These are phyloP conservation scores for Neosilurus hyrtlii DNA, from an alignment of 2,797 vertebrate species.

Conservation along the genomic window DNA sequence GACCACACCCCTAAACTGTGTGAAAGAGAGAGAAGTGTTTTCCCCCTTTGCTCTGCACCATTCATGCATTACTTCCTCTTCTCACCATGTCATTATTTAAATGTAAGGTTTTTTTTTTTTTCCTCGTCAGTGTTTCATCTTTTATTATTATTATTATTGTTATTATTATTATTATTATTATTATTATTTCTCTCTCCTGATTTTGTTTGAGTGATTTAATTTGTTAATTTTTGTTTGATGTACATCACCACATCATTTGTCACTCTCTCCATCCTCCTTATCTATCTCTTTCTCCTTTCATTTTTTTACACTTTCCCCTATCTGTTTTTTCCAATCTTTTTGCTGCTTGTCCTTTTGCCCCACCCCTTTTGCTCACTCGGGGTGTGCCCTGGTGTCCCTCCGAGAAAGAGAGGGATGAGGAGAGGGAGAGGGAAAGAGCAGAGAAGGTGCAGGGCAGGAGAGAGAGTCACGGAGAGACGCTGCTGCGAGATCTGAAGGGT, in stretches of 20 bases:
- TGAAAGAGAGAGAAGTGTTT: background rate
- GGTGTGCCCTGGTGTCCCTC: constrained; percentile 61
- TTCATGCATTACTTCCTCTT: background rate
- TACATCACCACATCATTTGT: background rate
- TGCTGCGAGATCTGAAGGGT: constrained; percentile 79
- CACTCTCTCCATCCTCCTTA: background rate
- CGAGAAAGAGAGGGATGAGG: constrained; percentile 63
- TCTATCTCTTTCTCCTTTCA: background rate
- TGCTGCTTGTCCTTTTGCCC: background rate
- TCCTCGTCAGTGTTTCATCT: background rate
- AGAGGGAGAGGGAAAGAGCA: constrained; percentile 68
- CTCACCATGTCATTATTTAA: no score
- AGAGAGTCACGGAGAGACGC: constrained; percentile 73
- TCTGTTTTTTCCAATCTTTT: background rate
- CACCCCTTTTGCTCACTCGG: constrained; percentile 31
- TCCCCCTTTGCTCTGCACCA: background rate
- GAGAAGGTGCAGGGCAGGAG: constrained; percentile 69
- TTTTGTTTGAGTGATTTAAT: background rate
- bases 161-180: background rate
- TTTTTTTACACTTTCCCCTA: background rate
- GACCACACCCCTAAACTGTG: background rate
- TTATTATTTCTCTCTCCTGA: background rate
- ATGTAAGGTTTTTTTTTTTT: background rate
- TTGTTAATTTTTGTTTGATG: background rate
- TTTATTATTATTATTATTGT: background rate